These are phyloP conservation scores for Hedya salicella DNA, from an alignment of 2,888 invertebrate genomes.

Conservation along the genomic window DNA sequence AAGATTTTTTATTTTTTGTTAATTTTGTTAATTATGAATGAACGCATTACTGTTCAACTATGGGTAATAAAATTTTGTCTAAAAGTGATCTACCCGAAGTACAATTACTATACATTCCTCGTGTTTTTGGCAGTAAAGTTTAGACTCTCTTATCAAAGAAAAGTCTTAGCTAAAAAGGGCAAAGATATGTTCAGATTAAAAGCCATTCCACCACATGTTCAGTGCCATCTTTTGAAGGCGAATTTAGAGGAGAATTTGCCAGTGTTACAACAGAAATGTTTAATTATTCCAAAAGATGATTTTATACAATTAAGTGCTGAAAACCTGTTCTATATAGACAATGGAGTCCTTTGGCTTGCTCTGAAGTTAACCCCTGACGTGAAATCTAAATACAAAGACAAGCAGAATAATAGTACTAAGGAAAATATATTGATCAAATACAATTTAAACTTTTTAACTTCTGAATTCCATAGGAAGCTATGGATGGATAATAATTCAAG, in stretches of 20 bases:
- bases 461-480: conserved; percentile 72
- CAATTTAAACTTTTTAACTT: conserved; percentile 66
- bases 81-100: conserved; percentile 79
- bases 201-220: conserved; percentile 60
- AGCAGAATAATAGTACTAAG: conserved; percentile 47
- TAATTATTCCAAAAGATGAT: conserved; percentile 71
- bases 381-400: conserved; percentile 61
- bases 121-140: conserved; percentile 76
- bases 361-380: conserved; percentile 64
- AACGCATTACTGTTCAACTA: conserved; percentile 64
- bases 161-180: conserved; percentile 47
- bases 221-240: conserved; percentile 59
- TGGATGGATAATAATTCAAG: conserved; percentile 59
- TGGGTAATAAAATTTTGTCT: conserved; percentile 79
- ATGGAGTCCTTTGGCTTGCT: conserved; percentile 75
- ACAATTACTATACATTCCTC: conserved; percentile 73
- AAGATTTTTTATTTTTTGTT: conserved; percentile 41
- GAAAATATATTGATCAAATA: conserved; percentile 56
- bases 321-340: conserved; percentile 78
- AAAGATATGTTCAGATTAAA: conserved; percentile 67
- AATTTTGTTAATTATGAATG: conserved; percentile 67
- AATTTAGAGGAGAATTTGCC: conserved; percentile 61
- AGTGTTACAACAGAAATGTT: conserved; percentile 69
- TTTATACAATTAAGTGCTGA: conserved; percentile 74
- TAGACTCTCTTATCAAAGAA: conserved; percentile 64